These are phyloP conservation scores for Littorina saxatilis DNA, from an alignment of 1,140 invertebrate genomes.

Conservation along the genomic window DNA sequence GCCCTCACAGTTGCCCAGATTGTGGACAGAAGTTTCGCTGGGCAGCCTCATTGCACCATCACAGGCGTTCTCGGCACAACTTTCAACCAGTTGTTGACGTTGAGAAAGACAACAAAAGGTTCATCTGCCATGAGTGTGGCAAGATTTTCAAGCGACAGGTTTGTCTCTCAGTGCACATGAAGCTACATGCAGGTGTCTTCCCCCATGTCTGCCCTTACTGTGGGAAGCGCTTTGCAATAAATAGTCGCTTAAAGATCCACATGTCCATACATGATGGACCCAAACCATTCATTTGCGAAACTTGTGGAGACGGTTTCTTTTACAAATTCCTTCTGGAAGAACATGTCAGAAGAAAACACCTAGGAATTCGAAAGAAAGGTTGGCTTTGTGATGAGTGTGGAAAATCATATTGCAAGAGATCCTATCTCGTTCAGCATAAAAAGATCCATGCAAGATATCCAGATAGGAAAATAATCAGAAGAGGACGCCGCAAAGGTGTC, in stretches of 20 bases:
- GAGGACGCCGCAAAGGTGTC: not conserved
- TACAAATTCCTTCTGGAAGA: not conserved
- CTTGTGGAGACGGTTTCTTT: constrained; percentile 92
- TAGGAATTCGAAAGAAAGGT: not conserved
- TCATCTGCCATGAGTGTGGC: constrained; percentile 9
- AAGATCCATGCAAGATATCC: constrained; percentile 7
- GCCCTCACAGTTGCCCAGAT: not conserved
- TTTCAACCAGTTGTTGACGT: not conserved
- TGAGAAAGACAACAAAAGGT: not conserved
- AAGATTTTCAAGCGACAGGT: not conserved
- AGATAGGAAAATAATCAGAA: not conserved
- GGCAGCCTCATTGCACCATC: not conserved
- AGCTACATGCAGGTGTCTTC: not conserved
- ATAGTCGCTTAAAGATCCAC: constrained; percentile 18
- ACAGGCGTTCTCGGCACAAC: not conserved
- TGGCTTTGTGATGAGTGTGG: constrained; percentile 32
- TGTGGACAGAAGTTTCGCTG: constrained; percentile 1
- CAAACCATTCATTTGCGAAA: constrained; percentile 93
- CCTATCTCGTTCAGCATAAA: constrained; percentile 7
- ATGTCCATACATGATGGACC: constrained; percentile 70
- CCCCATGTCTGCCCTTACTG: not conserved
- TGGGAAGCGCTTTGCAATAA: not conserved
- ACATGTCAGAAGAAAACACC: not conserved
- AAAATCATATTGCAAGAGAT: not conserved
- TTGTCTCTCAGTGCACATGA: not conserved